Evolutionary conservation across 2,888 invertebrate species (phyloP).

Genomic region (Machimus atricapillus): DNA sequence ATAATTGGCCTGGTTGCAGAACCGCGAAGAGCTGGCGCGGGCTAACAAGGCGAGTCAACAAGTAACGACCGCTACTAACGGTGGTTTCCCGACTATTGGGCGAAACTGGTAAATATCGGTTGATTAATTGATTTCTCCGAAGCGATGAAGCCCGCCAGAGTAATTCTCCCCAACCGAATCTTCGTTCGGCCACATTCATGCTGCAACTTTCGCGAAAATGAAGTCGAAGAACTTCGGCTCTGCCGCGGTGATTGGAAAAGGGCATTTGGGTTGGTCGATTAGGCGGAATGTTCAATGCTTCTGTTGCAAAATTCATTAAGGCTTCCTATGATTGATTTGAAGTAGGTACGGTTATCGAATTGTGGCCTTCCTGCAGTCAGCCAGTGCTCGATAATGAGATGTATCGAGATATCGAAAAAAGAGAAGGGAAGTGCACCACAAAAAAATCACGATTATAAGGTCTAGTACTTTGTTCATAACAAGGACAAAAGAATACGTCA

Average conservation of each 20-base stretch:
- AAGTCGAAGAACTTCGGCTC: background rate
- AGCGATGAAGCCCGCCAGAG: background rate
- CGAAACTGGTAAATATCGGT: background rate
- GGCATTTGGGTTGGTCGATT: background rate
- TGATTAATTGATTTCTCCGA: constrained; percentile 2
- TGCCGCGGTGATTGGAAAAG: background rate
- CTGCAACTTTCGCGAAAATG: background rate
- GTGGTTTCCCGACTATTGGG: background rate
- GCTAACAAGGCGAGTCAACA: constrained; percentile 2
- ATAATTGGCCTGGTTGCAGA: background rate
- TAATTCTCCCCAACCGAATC: background rate
- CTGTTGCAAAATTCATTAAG: background rate
- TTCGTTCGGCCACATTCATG: background rate
- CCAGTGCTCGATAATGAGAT: background rate
- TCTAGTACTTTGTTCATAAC: background rate
- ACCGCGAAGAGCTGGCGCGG: background rate
- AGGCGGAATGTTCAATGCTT: background rate
- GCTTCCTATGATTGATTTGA: background rate
- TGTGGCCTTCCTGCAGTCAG: background rate
- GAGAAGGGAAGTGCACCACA: background rate
- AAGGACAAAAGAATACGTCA: background rate
- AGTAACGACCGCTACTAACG: background rate
- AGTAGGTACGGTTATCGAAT: background rate
- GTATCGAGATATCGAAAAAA: background rate
- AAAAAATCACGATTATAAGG: background rate